Evolutionary conservation across 2,797 vertebrate species (phyloP).

Genomic region (Otolemur crassicaudatus): DNA sequence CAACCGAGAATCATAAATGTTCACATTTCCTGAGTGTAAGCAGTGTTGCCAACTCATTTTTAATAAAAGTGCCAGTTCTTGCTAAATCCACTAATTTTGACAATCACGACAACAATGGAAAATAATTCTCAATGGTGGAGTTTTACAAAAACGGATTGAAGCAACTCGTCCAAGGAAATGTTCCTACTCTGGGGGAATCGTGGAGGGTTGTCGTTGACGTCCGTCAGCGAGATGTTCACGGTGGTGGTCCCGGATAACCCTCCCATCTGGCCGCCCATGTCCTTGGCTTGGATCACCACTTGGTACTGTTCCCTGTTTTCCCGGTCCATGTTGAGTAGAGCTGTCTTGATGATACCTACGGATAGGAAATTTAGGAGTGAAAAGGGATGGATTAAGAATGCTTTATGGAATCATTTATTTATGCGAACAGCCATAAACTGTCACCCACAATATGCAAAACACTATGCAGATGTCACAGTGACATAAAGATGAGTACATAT

Average conservation of each 20-base stretch:
- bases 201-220: slow-evolving; percentile 90
- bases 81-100: slow-evolving; percentile 53
- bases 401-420: slow-evolving; percentile 62
- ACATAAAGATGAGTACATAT: slow-evolving; percentile 27
- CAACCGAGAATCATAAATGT: slow-evolving; percentile 41
- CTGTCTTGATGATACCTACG: slow-evolving; percentile 91
- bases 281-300: slow-evolving; percentile 91
- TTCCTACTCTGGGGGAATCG: slow-evolving; percentile 90
- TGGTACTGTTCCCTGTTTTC: slow-evolving; percentile 91
- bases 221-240: slow-evolving; percentile 89
- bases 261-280: slow-evolving; percentile 92
- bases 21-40: slow-evolving; percentile 37
- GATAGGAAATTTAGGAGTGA: slow-evolving; percentile 75
- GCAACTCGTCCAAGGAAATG: slow-evolving; percentile 67
- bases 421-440: slow-evolving; percentile 57
- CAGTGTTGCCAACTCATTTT: slow-evolving; percentile 40
- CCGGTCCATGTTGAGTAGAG: slow-evolving; percentile 91
- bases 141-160: slow-evolving; percentile 60
- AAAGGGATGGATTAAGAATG: slow-evolving; percentile 64
- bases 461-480: slow-evolving; percentile 39
- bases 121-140: slow-evolving; percentile 50
- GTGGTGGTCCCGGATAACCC: slow-evolving; percentile 90
- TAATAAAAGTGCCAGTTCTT: slow-evolving; percentile 41
- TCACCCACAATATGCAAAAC: slow-evolving; percentile 39
- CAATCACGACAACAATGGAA: slow-evolving; percentile 59